These are phyloP conservation scores for Dysmachus trigonus DNA, from an alignment of 2,888 invertebrate genomes.

Conservation along the genomic window DNA sequence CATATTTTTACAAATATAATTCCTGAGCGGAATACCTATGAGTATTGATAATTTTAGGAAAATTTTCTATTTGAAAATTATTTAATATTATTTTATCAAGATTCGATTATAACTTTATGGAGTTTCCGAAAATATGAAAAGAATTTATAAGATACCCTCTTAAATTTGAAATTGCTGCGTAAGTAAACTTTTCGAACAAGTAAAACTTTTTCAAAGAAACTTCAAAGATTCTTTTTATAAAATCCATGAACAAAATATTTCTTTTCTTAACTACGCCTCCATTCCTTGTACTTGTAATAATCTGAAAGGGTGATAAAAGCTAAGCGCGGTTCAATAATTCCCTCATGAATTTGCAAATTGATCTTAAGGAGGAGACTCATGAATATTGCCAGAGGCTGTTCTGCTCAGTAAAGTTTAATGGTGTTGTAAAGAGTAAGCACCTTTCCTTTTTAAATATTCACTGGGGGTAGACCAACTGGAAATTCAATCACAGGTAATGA, in stretches of 20 bases:
- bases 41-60: too few species aligned
- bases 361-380: background rate
- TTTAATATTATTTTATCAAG: too few species aligned
- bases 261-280: background rate
- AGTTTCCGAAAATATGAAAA: background rate
- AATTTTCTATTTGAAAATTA: too few species aligned
- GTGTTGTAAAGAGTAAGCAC: background rate
- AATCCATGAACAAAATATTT: background rate
- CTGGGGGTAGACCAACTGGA: background rate
- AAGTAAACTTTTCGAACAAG: background rate
- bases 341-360: background rate
- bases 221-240: background rate
- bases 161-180: background rate
- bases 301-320: background rate
- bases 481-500: background rate
- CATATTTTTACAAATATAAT: too few species aligned
- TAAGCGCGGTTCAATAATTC: background rate
- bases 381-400: background rate
- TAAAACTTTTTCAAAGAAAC: background rate
- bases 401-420: background rate
- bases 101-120: background rate
- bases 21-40: too few species aligned
- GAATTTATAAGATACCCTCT: background rate
- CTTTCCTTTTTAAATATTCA: background rate
- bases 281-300: background rate